Evolutionary conservation across 2,113 vertebrate genomes (phyloP), one percentile per base, ranked within the genome.

Genomic region (Rhinopomastus cyanomelas): DNA sequence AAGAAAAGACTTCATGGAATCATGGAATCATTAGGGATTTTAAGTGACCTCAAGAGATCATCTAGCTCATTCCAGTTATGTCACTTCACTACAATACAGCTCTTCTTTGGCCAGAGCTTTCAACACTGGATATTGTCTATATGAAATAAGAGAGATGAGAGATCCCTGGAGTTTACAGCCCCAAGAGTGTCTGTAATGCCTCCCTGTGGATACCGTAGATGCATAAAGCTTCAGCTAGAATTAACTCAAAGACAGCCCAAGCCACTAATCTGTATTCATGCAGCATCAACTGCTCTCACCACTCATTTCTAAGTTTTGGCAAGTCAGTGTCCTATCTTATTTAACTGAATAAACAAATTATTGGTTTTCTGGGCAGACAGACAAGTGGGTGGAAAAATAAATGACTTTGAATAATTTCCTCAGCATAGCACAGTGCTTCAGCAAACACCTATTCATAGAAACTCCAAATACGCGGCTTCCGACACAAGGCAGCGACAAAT

Each of bases 301-400:
- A 14, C 15, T 77, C 3, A 4, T 92, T 89, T 73, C 32, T 57
- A 61, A 71, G 30, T 85, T 90, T 91, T 89, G 88, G 44, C 72
- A 85, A 78, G 65, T 53, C 8, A 15, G 27, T 67, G 72, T 74
- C 48, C 32, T 22, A 48, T 65, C 73, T 92, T 85, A 80, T 74
- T 91, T 86, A 91, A 68, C 53, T 84, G 77, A 92, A 88, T 88
- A 86, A 85, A 72, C 20, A 91, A 89, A 91, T 86, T 81, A 89
- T 48, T 78, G 56, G 30, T 68, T 92, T 81, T 74, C 88, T 92
- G 77, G 77, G 66, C 49, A 92, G 62, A 55, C 30, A 88, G 77
- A 68, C 39, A 81, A 86, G 42, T 20, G 49, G 16, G 22, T 88
- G 55, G 53, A 82, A 91, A n/a, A 90, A 91, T 72, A 90, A 92